Evolutionary conservation across 2,113 vertebrate genomes (phyloP), one percentile per base, ranked within the genome.

Genomic region (Catharus fuscescens): DNA sequence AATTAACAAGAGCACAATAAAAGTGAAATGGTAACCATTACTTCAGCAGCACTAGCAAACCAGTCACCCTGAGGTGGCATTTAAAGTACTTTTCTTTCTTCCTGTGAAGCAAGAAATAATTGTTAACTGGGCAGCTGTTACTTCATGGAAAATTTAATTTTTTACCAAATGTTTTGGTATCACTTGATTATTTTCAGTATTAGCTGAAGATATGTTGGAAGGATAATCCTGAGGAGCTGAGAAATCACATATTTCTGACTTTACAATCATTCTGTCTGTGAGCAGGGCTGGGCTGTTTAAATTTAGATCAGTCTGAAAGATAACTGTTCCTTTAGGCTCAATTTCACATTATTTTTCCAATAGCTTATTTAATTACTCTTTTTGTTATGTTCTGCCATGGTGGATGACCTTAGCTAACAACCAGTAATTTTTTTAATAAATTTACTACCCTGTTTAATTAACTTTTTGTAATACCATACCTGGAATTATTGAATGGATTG

Each of bases 1-100:
- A 86, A 95, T 94, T 96, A 90, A 88, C 60, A 90, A 73, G 12
- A 83, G 52, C 50, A 73, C 47, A 93, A 73, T 88, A 50, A 80
- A 92, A 92, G 79, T 59, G 79, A 86, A 93, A 82, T 45, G 44
- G 67, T 47, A 80, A 61, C 92, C 54, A 77, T 77, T 88, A 70
- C 38, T 95, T 90, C 67, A 62, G n/a, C 71, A 56, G 21, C 42
- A 93, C 62, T 54, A 92, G 28, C 64, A 77, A 88, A 78, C 28
- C 52, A 82, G 64, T 95, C 79, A 83, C 59, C 50, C 59, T 77
- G 38, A 94, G 48, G 74, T 82, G 74, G 18, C 64, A 73, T 85
- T 92, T 80, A 53, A 89, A 57, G 24, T 59, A 20, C 62, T 95
- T 88, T 80, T 40, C 32, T 85, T 88, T 87, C 60, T 83, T 50